phyloP scores from a whole-genome alignment of 2,888 invertebrate genomes.

The Drosophila ezoana region DNA sequence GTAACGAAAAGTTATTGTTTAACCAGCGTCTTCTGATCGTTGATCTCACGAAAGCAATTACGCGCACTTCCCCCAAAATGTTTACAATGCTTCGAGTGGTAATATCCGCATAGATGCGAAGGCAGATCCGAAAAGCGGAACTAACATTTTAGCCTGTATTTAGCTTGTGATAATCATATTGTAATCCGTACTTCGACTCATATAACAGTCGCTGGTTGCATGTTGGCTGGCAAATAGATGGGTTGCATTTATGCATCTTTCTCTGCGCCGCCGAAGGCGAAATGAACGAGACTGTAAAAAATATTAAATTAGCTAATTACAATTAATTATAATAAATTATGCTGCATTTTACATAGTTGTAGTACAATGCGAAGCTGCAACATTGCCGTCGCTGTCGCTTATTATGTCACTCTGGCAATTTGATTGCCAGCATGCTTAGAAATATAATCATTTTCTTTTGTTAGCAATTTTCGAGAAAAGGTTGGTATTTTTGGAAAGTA shows the following conservation, averaged over 20 bases:
- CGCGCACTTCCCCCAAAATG: constrained; percentile 30
- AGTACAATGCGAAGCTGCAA: constrained; percentile 21
- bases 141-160: constrained; percentile 11
- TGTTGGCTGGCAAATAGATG: constrained; percentile 6
- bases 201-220: constrained; percentile 15
- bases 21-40: constrained; percentile 4
- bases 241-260: neutral
- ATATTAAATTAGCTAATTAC: constrained; percentile 44
- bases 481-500: constrained; percentile 51
- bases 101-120: constrained; percentile 38
- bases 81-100: constrained; percentile 7
- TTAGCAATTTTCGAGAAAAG: constrained; percentile 39
- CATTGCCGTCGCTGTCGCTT: constrained; percentile 11
- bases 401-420: constrained; percentile 46
- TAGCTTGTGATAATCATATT: constrained; percentile 19
- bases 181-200: constrained; percentile 6
- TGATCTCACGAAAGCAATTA: constrained; percentile 41
- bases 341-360: constrained; percentile 6
- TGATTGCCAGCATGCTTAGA: constrained; percentile 34
- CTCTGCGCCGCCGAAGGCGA: neutral
- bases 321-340: constrained; percentile 59
- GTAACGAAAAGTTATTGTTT: neutral
- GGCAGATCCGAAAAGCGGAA: constrained; percentile 29
- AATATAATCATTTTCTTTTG: constrained; percentile 43
- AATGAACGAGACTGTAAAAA: constrained; percentile 37